Conservation (phyloP, 2,888 invertebrate species). For the Andrena haemorrhoa region DNA sequence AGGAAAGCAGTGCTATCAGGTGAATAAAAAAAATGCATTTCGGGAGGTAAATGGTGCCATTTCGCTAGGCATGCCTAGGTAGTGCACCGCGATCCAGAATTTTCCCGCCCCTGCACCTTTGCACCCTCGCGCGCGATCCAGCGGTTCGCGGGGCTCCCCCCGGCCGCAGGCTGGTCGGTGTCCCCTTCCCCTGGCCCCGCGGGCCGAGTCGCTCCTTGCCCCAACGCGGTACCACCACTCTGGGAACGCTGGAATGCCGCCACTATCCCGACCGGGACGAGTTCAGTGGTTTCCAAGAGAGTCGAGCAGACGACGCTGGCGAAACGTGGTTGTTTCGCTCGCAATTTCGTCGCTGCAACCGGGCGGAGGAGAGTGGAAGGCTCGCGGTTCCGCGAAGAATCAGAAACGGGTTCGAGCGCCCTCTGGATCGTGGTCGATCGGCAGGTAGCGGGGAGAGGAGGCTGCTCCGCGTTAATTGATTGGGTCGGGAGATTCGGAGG, state of each 20-base stretch:
- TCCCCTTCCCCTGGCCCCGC: conserved; percentile 36
- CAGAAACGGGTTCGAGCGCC: conserved; percentile 21
- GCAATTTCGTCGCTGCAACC: conserved; percentile 32
- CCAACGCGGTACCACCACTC: conserved; percentile 60
- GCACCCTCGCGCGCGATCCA: conserved; percentile 57
- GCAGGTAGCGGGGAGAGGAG: background rate
- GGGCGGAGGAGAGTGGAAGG: background rate
- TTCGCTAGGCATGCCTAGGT: background rate
- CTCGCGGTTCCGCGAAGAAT: conserved; percentile 9
- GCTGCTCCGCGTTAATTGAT: conserved; percentile 11
- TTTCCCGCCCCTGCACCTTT: conserved; percentile 61
- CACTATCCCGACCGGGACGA: conserved; percentile 71
- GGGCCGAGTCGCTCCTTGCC: conserved; percentile 36
- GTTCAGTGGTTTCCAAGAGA: conserved; percentile 78
- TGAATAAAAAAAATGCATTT: background rate
- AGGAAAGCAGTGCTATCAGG: conserved; percentile 6
- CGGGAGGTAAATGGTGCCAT: background rate
- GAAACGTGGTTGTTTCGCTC: conserved; percentile 53
- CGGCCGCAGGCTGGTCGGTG: conserved; percentile 28
- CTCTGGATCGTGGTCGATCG: conserved; percentile 24
- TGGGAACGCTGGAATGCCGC: conserved; percentile 64
- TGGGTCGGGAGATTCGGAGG: background rate
- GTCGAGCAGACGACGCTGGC: conserved; percentile 67
- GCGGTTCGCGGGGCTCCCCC: conserved; percentile 43
- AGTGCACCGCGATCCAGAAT: conserved; percentile 51